Percentiles rank a stretch among this genome's conserved stretches.
Evolutionary conservation across 2,113 vertebrate species (phyloP).

Genomic region (Lagenorhynchus albirostris): DNA sequence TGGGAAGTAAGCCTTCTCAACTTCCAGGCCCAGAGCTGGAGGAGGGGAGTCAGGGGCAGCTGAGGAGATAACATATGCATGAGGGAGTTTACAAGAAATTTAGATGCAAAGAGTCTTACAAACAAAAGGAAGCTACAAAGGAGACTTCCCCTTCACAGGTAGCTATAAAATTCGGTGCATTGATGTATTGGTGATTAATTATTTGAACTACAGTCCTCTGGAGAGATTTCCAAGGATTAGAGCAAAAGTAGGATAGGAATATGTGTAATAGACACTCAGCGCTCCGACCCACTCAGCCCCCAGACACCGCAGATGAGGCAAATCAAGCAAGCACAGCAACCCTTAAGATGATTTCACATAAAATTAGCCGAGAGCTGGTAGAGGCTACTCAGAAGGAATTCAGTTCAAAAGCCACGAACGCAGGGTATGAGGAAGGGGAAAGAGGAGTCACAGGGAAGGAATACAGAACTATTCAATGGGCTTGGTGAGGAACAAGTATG

Average conservation of each 20-base stretch:
- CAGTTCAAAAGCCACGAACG: not conserved
- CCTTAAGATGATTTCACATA: constrained; percentile 3
- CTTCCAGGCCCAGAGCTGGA: constrained; percentile 11
- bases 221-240: constrained; percentile 48
- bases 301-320: not conserved
- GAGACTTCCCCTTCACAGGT: not conserved
- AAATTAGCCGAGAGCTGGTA: constrained; percentile 12
- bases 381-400: not conserved
- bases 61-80: constrained; percentile 2
- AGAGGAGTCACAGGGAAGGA: not conserved
- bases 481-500: not conserved
- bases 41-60: not conserved
- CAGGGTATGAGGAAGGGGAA: not conserved
- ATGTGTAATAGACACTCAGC: not conserved
- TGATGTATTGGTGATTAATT: constrained; percentile 52
- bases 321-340: not conserved
- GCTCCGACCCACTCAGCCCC: not conserved
- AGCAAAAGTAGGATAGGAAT: not conserved
- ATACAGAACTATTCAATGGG: not conserved
- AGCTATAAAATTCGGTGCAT: constrained; percentile 2
- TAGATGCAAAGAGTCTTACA: constrained; percentile 21
- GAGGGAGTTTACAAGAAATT: not conserved
- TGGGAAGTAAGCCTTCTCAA: constrained; percentile 27
- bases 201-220: constrained; percentile 24
- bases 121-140: constrained; percentile 34